These are phyloP conservation scores for Hypocryptadius cinnamomeus DNA, from an alignment of 2,113 vertebrate species.

Conservation along the genomic window DNA sequence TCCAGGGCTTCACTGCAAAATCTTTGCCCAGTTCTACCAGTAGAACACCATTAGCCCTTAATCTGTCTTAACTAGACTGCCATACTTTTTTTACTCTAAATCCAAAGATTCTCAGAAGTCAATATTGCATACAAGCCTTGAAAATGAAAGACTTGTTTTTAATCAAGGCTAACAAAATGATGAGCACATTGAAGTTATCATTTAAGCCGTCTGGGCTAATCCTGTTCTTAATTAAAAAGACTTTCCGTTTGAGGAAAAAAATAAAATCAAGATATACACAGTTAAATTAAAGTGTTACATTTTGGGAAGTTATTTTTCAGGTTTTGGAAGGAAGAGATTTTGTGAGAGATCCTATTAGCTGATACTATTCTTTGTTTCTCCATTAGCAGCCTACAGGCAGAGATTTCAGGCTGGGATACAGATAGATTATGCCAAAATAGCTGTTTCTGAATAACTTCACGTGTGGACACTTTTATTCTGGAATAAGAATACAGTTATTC, in stretches of 20 bases:
- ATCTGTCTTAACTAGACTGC: neutral
- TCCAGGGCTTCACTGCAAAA: neutral
- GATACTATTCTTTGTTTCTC: slow-evolving; percentile 41
- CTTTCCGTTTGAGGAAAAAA: neutral
- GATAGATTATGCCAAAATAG: slow-evolving; percentile 33
- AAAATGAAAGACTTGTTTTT: slow-evolving; percentile 18
- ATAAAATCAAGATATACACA: neutral
- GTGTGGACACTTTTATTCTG: slow-evolving; percentile 16
- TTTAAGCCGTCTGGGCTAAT: neutral
- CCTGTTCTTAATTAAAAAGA: slow-evolving; percentile 14
- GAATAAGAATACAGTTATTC: slow-evolving; percentile 33
- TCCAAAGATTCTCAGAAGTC: neutral
- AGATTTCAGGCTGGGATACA: slow-evolving; percentile 3
- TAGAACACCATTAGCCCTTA: neutral
- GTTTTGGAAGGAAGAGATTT: slow-evolving; percentile 27
- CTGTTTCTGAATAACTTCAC: slow-evolving; percentile 41
- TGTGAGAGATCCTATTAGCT: slow-evolving; percentile 27
- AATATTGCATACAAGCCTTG: neutral
- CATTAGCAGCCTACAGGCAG: slow-evolving; percentile 30
- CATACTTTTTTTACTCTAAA: neutral
- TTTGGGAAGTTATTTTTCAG: neutral
- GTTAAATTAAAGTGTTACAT: slow-evolving; percentile 11
- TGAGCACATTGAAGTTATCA: neutral
- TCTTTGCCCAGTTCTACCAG: neutral
- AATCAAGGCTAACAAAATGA: slow-evolving; percentile 20